Evolutionary conservation across 2,888 invertebrate genomes (phyloP).

Genomic region (Zygothrica quintamaculata): DNA sequence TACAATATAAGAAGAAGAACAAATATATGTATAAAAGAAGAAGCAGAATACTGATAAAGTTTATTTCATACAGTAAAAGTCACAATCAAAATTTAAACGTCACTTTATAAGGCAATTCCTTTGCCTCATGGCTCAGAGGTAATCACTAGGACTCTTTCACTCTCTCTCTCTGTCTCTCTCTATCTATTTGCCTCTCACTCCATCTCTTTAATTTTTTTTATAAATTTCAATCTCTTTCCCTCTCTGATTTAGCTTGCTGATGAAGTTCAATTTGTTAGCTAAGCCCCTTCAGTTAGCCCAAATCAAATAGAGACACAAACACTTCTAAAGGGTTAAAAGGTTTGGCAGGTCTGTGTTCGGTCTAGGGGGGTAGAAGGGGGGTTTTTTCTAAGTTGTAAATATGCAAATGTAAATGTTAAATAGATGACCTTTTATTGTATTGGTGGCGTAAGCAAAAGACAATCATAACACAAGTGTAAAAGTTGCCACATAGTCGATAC

Average conservation of each 20-base stretch:
- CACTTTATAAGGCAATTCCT: constrained; percentile 29
- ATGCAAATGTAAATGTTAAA: constrained; percentile 64
- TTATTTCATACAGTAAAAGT: too few relatives aligned
- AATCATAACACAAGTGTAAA: constrained; percentile 68
- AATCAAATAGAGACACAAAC: background rate
- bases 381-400: constrained; percentile 50
- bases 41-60: too few relatives aligned
- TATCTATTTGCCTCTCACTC: too few relatives aligned
- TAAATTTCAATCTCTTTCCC: constrained; percentile 7
- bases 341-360: too few relatives aligned
- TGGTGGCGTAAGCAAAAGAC: constrained; percentile 56
- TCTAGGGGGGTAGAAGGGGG: too few relatives aligned
- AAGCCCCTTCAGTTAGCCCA: constrained; percentile 14
- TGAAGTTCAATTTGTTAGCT: background rate
- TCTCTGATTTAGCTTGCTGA: background rate
- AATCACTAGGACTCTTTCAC: constrained; percentile 38
- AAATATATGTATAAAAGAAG: too few relatives aligned
- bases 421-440: constrained; percentile 63
- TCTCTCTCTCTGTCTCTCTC: too few relatives aligned
- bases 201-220: too few relatives aligned
- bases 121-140: constrained; percentile 35
- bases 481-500: constrained; percentile 52
- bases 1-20: too few relatives aligned
- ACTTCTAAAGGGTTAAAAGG: too few relatives aligned
- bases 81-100: too few relatives aligned